Evolutionary conservation across 2,113 vertebrate species (phyloP).

Genomic region (Petromus typicus): DNA sequence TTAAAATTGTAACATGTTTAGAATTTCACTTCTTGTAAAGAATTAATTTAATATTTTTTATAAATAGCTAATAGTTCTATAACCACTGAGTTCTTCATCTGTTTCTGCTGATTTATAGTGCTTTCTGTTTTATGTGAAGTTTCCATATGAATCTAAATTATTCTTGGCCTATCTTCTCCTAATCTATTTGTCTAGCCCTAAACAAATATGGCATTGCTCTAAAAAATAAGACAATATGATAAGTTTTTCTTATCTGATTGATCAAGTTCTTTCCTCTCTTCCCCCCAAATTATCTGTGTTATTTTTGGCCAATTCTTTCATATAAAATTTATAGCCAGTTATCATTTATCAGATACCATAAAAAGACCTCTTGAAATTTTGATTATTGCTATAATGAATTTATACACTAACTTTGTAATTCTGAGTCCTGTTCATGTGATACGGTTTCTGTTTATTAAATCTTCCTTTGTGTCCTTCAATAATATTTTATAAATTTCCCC

Average conservation of each 20-base stretch:
- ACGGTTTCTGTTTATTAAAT: background rate
- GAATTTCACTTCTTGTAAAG: conserved; percentile 33
- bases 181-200: conserved; percentile 19
- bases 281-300: background rate
- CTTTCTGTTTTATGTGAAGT: conserved; percentile 48
- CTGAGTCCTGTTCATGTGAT: background rate
- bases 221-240: conserved; percentile 20
- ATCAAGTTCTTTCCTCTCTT: background rate
- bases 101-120: background rate
- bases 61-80: conserved; percentile 30
- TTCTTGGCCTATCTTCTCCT: conserved; percentile 9
- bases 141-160: conserved; percentile 3
- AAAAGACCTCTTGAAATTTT: conserved; percentile 3
- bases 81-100: conserved; percentile 17
- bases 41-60: conserved; percentile 28
- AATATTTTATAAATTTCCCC: conserved; percentile 18
- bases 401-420: conserved; percentile 1
- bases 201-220: conserved; percentile 11
- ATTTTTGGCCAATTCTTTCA: conserved; percentile 38
- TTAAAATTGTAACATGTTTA: background rate
- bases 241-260: background rate
- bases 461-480: background rate
- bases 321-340: conserved; percentile 34
- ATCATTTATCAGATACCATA: background rate
- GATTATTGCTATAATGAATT: background rate